Percentiles rank a stretch among this genome's conserved stretches.
phyloP scores from a whole-genome alignment of 2,888 invertebrate genomes.

The Cheilosia vernalis region DNA sequence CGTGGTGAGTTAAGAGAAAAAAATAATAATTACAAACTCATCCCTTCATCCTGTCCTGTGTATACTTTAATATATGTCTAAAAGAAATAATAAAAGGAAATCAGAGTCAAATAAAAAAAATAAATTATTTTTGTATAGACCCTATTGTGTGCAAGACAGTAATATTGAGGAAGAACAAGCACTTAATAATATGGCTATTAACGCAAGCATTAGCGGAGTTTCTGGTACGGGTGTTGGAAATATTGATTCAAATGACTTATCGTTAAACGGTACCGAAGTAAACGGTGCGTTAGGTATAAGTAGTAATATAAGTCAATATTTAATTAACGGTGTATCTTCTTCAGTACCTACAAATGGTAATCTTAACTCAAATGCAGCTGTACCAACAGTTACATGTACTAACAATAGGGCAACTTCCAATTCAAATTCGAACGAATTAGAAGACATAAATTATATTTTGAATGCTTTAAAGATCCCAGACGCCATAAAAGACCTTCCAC shows the following conservation, averaged over 20 bases:
- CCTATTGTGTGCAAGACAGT: slow-evolving; percentile 1
- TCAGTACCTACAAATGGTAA: background rate
- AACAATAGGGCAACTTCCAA: background rate
- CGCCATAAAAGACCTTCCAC: slow-evolving; percentile 7
- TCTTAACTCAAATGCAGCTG: background rate
- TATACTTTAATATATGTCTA: background rate
- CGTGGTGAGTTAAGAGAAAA: background rate
- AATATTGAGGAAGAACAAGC: background rate
- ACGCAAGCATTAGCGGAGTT: background rate
- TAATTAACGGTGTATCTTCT: background rate
- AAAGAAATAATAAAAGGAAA: background rate
- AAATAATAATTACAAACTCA: background rate
- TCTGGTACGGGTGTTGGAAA: background rate
- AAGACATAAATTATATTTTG: background rate
- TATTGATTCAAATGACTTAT: background rate
- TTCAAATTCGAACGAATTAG: background rate
- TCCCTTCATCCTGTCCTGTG: background rate
- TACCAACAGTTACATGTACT: background rate
- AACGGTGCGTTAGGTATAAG: background rate
- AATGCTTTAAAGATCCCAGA: slow-evolving; percentile 20
- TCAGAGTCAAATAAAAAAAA: background rate
- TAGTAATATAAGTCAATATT: background rate
- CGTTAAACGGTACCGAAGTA: background rate
- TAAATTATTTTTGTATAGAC: background rate
- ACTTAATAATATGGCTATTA: background rate